A percentile compares a stretch with the other conserved stretches of the same genome.
phyloP scores from a whole-genome alignment of 2,888 invertebrate species.

The Taphrorychus bicolor region DNA sequence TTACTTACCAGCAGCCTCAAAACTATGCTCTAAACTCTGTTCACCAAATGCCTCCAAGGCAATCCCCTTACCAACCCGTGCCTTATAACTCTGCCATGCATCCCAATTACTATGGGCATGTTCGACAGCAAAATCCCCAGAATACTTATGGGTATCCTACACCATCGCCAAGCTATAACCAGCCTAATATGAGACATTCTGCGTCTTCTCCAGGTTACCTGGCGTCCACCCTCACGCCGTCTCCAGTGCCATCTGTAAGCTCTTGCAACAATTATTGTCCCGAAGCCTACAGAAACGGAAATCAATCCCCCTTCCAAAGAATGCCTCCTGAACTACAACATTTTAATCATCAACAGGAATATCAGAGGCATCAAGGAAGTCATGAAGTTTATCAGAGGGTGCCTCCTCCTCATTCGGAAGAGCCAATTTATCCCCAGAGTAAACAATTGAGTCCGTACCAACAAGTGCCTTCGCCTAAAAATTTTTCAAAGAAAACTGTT shows the following conservation, averaged over 20 bases:
- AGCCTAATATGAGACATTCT: constrained; percentile 45
- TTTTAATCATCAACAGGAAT: constrained; percentile 40
- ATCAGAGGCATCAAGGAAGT: constrained; percentile 27
- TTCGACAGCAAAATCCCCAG: not conserved
- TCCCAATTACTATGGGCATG: not conserved
- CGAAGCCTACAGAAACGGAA: constrained; percentile 37
- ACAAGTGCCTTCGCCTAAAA: constrained; percentile 68
- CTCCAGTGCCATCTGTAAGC: constrained; percentile 52
- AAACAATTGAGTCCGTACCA: constrained; percentile 68
- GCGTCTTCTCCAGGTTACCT: constrained; percentile 45
- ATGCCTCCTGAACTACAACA: constrained; percentile 47
- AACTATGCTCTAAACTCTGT: not conserved
- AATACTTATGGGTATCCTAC: constrained; percentile 37
- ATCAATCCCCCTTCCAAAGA: constrained; percentile 46
- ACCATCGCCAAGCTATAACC: constrained; percentile 34
- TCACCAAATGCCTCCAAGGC: constrained; percentile 1
- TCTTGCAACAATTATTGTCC: constrained; percentile 47
- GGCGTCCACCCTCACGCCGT: constrained; percentile 54
- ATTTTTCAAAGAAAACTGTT: constrained; percentile 72
- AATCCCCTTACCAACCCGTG: constrained; percentile 18
- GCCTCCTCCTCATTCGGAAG: constrained; percentile 49
- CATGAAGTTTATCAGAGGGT: constrained; percentile 52
- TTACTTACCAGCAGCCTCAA: not conserved
- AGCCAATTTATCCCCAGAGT: constrained; percentile 52
- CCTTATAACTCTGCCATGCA: constrained; percentile 10